Evolutionary conservation across 1,140 invertebrate genomes (phyloP).

Genomic region (Nomia melanderi): DNA sequence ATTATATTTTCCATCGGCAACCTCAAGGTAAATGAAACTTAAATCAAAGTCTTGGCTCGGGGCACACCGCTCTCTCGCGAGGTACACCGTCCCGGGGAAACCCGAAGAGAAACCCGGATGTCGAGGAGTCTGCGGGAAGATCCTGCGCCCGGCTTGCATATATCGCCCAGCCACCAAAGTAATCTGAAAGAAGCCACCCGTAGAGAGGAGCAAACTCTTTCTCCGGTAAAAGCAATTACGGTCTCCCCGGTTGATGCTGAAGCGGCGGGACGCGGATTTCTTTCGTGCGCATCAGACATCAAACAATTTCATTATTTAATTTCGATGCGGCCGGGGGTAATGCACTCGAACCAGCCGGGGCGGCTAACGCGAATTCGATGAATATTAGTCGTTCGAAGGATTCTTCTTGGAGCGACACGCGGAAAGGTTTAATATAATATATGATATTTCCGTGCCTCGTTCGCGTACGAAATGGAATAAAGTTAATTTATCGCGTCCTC

Average conservation of each 20-base stretch:
- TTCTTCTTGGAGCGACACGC: too few species aligned
- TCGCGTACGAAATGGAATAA: too few species aligned
- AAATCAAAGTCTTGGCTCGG: slow-evolving; percentile 60
- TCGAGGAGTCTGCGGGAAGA: slow-evolving; percentile 29
- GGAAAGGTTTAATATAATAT: too few species aligned
- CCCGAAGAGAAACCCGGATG: slow-evolving; percentile 17
- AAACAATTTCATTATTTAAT: slow-evolving; percentile 1
- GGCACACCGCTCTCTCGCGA: slow-evolving; percentile 18
- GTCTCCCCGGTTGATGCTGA: not conserved
- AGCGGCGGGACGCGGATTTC: not conserved
- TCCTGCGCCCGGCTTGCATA: slow-evolving; percentile 22
- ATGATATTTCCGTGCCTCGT: too few species aligned
- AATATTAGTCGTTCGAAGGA: too few species aligned
- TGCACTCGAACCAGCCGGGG: too few species aligned
- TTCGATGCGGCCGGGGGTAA: not conserved
- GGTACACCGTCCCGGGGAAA: not conserved
- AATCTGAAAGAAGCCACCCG: slow-evolving; percentile 39
- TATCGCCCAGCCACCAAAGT: slow-evolving; percentile 34
- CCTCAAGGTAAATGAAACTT: slow-evolving; percentile 66
- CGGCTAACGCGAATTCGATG: too few species aligned
- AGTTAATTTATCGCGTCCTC: too few species aligned
- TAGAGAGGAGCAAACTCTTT: not conserved
- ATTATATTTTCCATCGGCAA: slow-evolving; percentile 63
- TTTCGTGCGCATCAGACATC: not conserved
- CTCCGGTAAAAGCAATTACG: slow-evolving; percentile 25